Conservation (phyloP, 2,888 invertebrate genomes). For the Halocaridina rubra region DNA sequence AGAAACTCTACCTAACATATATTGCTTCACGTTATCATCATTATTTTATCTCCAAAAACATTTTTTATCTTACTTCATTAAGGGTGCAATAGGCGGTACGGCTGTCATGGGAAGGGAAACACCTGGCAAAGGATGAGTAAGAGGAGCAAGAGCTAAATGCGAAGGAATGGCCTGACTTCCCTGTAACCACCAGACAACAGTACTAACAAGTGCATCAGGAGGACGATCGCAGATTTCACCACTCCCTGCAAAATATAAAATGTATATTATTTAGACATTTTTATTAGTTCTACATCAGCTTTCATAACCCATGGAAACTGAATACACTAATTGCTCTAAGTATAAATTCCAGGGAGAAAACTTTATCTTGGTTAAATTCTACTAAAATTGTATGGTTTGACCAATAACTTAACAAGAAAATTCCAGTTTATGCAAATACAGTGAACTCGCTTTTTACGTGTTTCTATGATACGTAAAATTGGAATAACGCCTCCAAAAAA, state of each 20-base stretch:
- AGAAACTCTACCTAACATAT: not conserved
- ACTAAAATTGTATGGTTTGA: too few species aligned
- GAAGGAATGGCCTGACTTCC: conserved; percentile 31
- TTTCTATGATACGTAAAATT: too few species aligned
- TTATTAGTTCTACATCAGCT: too few species aligned
- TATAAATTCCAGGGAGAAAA: not conserved
- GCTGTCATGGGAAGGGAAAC: conserved; percentile 59
- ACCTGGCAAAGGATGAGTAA: conserved; percentile 52
- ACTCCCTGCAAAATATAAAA: conserved; percentile 32
- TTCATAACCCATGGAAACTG: too few species aligned
- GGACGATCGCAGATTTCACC: conserved; percentile 50
- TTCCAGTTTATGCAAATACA: too few species aligned
- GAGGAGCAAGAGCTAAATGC: conserved; percentile 47
- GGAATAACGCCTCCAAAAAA: too few species aligned
- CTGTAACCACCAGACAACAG: conserved; percentile 50
- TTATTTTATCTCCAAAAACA: too few species aligned
- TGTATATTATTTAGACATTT: not conserved
- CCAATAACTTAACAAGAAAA: too few species aligned
- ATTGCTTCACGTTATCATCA: too few species aligned
- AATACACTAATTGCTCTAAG: not conserved
- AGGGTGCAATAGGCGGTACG: conserved; percentile 51
- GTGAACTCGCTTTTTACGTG: too few species aligned
- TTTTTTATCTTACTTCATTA: conserved; percentile 57
- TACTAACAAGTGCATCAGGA: conserved; percentile 41
- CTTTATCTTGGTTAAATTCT: not conserved